Conservation (phyloP, 2,888 invertebrate genomes). For the Apoderus coryli region DNA sequence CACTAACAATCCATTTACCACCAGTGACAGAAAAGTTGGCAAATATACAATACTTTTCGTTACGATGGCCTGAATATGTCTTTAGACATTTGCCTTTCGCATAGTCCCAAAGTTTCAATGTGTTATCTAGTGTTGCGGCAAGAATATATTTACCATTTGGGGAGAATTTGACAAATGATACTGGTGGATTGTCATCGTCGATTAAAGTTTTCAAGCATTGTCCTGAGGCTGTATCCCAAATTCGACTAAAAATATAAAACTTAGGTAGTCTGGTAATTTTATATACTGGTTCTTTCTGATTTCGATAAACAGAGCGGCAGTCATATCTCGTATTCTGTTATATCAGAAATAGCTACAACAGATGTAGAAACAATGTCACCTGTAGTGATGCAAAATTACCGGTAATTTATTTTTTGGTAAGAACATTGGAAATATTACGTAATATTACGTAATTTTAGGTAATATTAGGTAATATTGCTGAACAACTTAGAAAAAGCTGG, state of each 20-base stretch:
- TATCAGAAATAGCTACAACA: no score
- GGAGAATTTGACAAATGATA: conserved; percentile 98
- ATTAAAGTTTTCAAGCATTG: conserved; percentile 98
- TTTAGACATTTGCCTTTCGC: conserved; percentile 97
- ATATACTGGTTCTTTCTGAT: no score
- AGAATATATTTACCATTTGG: conserved; percentile 99
- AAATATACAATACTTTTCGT: conserved; percentile 99
- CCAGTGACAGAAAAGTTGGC: conserved; percentile 99
- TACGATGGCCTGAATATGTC: conserved; percentile 95
- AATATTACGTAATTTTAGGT: no score
- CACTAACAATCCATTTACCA: conserved; percentile 99
- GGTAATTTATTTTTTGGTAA: no score
- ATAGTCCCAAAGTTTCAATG: conserved; percentile 98
- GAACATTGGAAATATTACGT: no score
- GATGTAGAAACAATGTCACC: no score
- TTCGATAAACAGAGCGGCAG: no score
- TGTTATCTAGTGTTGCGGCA: conserved; percentile 96
- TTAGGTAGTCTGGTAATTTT: no score
- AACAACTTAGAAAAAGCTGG: no score
- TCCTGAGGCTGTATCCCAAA: conserved; percentile 99
- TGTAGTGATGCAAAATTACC: no score
- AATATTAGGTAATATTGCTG: no score
- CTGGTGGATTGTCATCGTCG: conserved; percentile 99
- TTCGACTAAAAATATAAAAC: conserved; percentile 79
- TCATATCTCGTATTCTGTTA: no score